Base-by-base conservation (phyloP, 1,140 invertebrate genomes). In the Eulimnadia texana region DNA sequence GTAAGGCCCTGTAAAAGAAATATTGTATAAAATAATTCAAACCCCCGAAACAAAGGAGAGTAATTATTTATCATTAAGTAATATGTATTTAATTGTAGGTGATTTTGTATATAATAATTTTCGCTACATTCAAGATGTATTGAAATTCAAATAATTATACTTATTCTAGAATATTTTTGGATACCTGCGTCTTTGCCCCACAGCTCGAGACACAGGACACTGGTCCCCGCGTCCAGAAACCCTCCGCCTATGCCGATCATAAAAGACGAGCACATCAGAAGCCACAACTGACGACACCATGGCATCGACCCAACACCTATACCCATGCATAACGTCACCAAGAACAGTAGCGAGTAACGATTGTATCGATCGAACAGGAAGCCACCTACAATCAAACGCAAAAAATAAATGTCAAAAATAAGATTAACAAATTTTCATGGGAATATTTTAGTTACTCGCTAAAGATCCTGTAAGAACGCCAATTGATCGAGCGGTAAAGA, bases 141-240 rank as follows among this genome's bases (percentile, higher is more conserved):
- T n/a, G n/a, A 42, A 42, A 42, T 42, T 42, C 16, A 16, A 42
- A 6, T 9, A 42, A 42, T 42, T 42, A 16, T 42, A 42, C 33
- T 42, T 6, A 6, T 6, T 6, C 33, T 16, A 42, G 6, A 42
- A 42, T 9, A 42, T 9, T 42, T 42, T 16, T 9, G 16, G 16
- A 42, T 42, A 42, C 33, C 33, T 66, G 75, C 76, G 50, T 73
- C 70, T 51, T 71, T 70, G 10, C 73, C 73, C 77, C 77, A 79
- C 6, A 78, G 68, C 55, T 73, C 68, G 10, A 79, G 67, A 66
- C 76, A 77, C 53, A 74, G 70, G 3, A 77, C 73, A 71, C 78
- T 79, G n/a, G 75, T 73, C 58, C 77, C 73, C 67, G 72, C 74
- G 62, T 74, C 73, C 6, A 76, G 65, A 20, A 75, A 70, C 9